Percentiles rank a stretch among this genome's conserved stretches.
Evolutionary conservation across 2,113 vertebrate species (phyloP).

Genomic region (Odocoileus hemionus): DNA sequence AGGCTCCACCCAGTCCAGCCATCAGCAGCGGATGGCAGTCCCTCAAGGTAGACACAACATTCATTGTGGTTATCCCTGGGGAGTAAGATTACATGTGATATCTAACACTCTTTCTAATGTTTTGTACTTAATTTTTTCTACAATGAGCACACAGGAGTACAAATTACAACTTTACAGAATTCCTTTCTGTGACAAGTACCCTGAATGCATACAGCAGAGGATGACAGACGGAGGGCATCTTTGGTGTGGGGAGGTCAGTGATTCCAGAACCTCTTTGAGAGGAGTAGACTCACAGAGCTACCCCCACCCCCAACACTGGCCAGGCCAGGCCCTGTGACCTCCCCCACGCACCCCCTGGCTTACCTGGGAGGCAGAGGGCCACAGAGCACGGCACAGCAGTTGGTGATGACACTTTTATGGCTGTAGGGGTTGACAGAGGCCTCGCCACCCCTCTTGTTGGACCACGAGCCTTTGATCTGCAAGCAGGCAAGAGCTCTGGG

Average conservation of each 20-base stretch:
- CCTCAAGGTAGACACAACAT: neutral
- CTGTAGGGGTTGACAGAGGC: conserved; percentile 94
- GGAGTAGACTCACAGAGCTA: neutral
- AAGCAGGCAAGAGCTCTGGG: conserved; percentile 3
- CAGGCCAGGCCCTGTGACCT: neutral
- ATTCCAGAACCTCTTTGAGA: neutral
- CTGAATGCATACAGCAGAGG: neutral
- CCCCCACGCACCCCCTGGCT: neutral
- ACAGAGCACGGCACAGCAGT: conserved; percentile 95
- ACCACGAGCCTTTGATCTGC: conserved; percentile 97
- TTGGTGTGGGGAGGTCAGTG: neutral
- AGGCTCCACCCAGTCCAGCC: neutral
- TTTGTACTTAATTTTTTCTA: neutral
- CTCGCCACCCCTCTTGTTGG: conserved; percentile 90
- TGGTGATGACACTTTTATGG: conserved; percentile 93
- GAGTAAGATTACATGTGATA: neutral
- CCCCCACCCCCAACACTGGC: neutral
- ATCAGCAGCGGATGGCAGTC: neutral
- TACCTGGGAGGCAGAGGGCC: conserved; percentile 96
- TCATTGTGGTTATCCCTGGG: neutral
- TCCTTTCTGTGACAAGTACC: neutral
- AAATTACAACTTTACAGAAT: neutral
- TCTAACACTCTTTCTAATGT: neutral
- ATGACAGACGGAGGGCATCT: neutral
- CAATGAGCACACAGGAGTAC: neutral